phyloP scores from a whole-genome alignment of 2,888 invertebrate species.

The Dyspetes luteomarginatus region DNA sequence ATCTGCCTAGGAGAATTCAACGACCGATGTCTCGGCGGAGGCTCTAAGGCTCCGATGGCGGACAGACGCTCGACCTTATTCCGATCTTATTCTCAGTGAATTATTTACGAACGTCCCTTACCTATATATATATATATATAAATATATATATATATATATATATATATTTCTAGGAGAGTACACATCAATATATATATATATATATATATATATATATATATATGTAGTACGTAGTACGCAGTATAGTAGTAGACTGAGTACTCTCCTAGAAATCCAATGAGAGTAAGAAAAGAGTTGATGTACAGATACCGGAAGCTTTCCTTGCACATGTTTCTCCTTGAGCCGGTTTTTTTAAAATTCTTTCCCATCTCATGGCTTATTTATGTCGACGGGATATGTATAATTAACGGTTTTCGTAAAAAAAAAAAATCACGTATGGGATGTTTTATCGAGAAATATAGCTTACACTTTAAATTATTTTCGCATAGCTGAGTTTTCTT shows the following conservation, averaged over 20 bases:
- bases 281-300: constrained; percentile 14
- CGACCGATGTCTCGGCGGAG: constrained; percentile 31
- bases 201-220: not conserved
- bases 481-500: no score
- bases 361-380: not conserved
- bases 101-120: constrained; percentile 48
- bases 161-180: no score
- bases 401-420: not conserved
- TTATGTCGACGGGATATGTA: not conserved
- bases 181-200: not conserved
- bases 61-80: constrained; percentile 61
- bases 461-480: not conserved
- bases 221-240: no score
- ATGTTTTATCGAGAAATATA: not conserved
- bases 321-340: constrained; percentile 1
- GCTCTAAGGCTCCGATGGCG: constrained; percentile 51
- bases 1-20: constrained; percentile 25
- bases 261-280: constrained; percentile 12
- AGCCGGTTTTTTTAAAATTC: constrained; percentile 33
- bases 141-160: no score
- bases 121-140: not conserved
- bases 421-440: not conserved
- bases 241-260: not conserved
- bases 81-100: constrained; percentile 53
- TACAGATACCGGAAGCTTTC: constrained; percentile 1